Evolutionary conservation across 23 tunicate genomes (phyloP).

Genomic region (Clavelina lepadiformis): DNA sequence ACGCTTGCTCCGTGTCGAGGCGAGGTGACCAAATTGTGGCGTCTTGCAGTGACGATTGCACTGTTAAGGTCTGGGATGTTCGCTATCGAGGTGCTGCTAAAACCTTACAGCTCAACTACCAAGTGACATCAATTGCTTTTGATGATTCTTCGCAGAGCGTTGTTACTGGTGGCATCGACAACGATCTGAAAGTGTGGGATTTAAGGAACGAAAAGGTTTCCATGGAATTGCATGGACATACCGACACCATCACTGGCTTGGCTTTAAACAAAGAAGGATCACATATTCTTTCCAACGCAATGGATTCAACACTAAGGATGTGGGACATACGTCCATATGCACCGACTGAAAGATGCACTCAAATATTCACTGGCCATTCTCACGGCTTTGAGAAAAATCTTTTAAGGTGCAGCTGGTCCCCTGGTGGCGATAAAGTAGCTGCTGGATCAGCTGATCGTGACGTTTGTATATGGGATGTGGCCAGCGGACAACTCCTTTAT

Average conservation of each 20-base stretch:
- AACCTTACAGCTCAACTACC: slow-evolving; percentile 65
- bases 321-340: slow-evolving; percentile 96
- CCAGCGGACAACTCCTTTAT: slow-evolving; percentile 43
- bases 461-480: slow-evolving; percentile 81
- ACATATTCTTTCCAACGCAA: slow-evolving; percentile 77
- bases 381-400: slow-evolving; percentile 92
- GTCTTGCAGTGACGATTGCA: slow-evolving; percentile 91
- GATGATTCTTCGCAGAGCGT: slow-evolving; percentile 78
- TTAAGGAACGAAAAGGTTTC: slow-evolving; percentile 45
- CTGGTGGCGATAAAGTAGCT: slow-evolving; percentile 71
- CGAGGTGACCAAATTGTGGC: slow-evolving; percentile 90
- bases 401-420: slow-evolving; percentile 91
- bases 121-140: slow-evolving; percentile 75
- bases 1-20: slow-evolving; percentile 53
- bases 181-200: slow-evolving; percentile 80
- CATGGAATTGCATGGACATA: slow-evolving; percentile 65
- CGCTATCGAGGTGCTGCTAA: slow-evolving; percentile 62
- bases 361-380: slow-evolving; percentile 68
- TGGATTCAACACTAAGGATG: slow-evolving; percentile 83
- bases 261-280: slow-evolving; percentile 60
- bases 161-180: slow-evolving; percentile 85
- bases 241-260: slow-evolving; percentile 85
- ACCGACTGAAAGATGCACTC: slow-evolving; percentile 70
- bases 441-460: slow-evolving; percentile 88
- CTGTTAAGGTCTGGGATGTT: slow-evolving; percentile 89